Evolutionary conservation across 37 sponge, comb jelly and placozoan species (phyloP).

Genomic region (Amphimedon queenslandica): DNA sequence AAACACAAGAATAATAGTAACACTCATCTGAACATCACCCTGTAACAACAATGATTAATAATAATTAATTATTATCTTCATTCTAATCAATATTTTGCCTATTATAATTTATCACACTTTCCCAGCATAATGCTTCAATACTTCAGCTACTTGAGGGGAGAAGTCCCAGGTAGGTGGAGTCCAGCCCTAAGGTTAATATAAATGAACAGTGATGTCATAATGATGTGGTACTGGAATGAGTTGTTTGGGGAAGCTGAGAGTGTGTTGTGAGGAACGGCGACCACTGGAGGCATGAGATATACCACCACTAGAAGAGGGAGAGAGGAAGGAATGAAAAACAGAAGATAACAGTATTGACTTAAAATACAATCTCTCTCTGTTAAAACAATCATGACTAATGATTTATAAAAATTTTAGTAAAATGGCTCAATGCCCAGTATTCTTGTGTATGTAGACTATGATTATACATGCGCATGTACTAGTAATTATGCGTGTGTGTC

Average conservation of each 20-base stretch:
- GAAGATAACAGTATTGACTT: too few species aligned
- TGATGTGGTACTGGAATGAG: background rate
- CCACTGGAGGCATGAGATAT: background rate
- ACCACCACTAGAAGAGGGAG: background rate
- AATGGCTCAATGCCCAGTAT: too few species aligned
- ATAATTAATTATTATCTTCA: background rate
- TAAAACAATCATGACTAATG: too few species aligned
- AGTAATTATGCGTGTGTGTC: background rate
- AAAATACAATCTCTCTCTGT: too few species aligned
- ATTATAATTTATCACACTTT: conserved; percentile 13
- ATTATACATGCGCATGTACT: background rate
- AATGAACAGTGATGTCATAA: background rate
- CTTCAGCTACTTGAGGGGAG: conserved; percentile 16
- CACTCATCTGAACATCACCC: conserved; percentile 95
- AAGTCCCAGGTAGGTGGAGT: conserved; percentile 42
- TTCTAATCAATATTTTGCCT: background rate
- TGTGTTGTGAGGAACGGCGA: background rate
- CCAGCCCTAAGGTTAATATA: background rate
- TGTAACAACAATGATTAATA: conserved; percentile 6
- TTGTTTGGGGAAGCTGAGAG: background rate
- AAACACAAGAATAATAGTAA: conserved; percentile 72
- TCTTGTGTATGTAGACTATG: background rate
- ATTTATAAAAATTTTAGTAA: too few species aligned
- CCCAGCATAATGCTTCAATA: conserved; percentile 66
- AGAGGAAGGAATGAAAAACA: too few species aligned